phyloP scores from a whole-genome alignment of 1,140 invertebrate genomes.

The Mylabris phalerata region DNA sequence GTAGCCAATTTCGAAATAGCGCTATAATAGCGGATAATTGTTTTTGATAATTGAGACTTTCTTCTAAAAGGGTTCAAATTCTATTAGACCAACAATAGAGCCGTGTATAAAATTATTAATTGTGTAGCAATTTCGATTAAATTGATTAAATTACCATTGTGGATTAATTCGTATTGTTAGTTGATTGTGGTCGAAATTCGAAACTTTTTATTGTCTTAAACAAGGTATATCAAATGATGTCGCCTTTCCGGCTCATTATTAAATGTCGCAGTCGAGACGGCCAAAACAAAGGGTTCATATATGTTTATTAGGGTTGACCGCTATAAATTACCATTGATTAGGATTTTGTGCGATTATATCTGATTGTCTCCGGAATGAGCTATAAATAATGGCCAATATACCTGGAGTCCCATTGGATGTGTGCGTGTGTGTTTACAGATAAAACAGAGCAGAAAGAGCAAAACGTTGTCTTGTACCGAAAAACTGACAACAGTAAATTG shows the following conservation, averaged over 20 bases:
- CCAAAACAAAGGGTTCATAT: constrained; percentile 41
- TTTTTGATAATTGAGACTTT: too few relatives aligned
- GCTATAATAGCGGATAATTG: too few relatives aligned
- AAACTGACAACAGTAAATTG: constrained; percentile 23
- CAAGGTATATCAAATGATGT: constrained; percentile 21
- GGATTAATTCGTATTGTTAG: not conserved
- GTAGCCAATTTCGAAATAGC: too few relatives aligned
- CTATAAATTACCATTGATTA: constrained; percentile 43
- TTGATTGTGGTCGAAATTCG: constrained; percentile 22
- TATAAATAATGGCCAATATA: constrained; percentile 39
- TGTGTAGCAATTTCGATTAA: too few relatives aligned
- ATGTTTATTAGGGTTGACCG: constrained; percentile 39
- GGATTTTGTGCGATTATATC: constrained; percentile 42
- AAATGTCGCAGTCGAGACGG: constrained; percentile 22
- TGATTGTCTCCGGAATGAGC: constrained; percentile 35
- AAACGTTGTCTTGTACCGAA: constrained; percentile 19
- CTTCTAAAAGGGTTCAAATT: too few relatives aligned
- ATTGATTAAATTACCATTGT: too few relatives aligned
- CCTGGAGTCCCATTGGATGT: constrained; percentile 13
- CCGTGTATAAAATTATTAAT: too few relatives aligned
- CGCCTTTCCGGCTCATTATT: constrained; percentile 31
- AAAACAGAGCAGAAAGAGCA: constrained; percentile 18
- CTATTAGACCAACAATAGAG: too few relatives aligned
- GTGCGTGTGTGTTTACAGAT: not conserved
- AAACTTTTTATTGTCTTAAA: constrained; percentile 10